Percentiles rank a stretch among this genome's conserved stretches.
Conservation (phyloP, 2,888 invertebrate species). For the Drosophila mettleri region DNA sequence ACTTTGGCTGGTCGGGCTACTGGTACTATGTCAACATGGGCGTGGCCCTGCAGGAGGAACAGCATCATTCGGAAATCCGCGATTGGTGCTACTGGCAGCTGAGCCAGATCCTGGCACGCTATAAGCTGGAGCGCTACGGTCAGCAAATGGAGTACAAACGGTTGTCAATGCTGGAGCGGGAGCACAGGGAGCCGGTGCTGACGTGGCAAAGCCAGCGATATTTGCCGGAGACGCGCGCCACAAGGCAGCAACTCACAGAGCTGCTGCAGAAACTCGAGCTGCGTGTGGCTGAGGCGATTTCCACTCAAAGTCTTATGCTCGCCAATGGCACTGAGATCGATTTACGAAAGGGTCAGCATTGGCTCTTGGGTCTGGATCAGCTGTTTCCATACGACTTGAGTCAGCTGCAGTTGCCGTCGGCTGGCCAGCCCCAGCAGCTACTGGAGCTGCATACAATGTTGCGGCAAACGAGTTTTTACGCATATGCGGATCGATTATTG, state of each 20-base stretch:
- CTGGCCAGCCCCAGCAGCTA: conserved; percentile 67
- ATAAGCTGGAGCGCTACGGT: conserved; percentile 90
- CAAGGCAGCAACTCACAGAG: not conserved
- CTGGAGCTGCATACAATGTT: conserved; percentile 88
- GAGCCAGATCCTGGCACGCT: conserved; percentile 89
- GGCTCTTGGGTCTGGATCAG: conserved; percentile 37
- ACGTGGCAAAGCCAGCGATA: conserved; percentile 86
- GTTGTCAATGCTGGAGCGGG: not conserved
- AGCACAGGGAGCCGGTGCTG: not conserved
- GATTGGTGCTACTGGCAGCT: conserved; percentile 88
- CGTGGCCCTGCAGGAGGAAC: conserved; percentile 34
- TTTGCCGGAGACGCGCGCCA: not conserved
- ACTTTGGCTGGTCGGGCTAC: conserved; percentile 87
- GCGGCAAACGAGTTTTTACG: conserved; percentile 89
- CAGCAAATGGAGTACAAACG: conserved; percentile 79
- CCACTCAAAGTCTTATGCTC: conserved; percentile 6
- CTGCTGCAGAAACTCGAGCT: conserved; percentile 16
- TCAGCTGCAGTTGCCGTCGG: conserved; percentile 4
- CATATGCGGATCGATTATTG: conserved; percentile 87
- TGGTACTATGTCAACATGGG: conserved; percentile 84
- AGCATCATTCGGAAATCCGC: conserved; percentile 82
- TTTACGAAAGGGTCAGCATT: conserved; percentile 35
- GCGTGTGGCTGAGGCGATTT: conserved; percentile 16
- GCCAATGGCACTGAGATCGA: conserved; percentile 43
- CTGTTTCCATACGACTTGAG: conserved; percentile 52